A percentile compares a stretch with the other conserved stretches of the same genome.
Evolutionary conservation across 2,113 vertebrate genomes (phyloP).

Genomic region (Pseudorhombus dupliciocellatus): DNA sequence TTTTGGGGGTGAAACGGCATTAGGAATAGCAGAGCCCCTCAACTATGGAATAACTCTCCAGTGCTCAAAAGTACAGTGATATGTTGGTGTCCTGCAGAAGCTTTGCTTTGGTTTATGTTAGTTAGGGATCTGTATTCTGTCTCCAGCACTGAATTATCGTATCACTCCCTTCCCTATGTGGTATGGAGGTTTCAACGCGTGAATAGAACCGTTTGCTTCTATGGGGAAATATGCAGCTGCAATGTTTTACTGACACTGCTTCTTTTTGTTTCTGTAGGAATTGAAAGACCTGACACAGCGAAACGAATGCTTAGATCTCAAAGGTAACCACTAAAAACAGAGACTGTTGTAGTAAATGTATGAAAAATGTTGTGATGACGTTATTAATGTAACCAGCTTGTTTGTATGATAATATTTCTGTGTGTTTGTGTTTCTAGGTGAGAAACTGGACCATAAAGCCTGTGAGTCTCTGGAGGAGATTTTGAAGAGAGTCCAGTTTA

Average conservation of each 20-base stretch:
- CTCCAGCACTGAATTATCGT: not conserved
- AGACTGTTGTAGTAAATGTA: not conserved
- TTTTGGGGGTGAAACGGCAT: not conserved
- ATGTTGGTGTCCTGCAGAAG: not conserved
- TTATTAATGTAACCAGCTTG: not conserved
- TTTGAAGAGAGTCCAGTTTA: conserved; percentile 95
- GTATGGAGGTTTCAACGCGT: conserved; percentile 30
- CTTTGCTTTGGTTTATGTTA: conserved; percentile 9
- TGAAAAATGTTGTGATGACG: too few relatives aligned
- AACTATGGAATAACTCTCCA: not conserved
- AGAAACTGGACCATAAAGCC: conserved; percentile 92
- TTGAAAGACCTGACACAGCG: conserved; percentile 88
- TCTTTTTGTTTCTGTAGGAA: conserved; percentile 79
- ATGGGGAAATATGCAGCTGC: not conserved
- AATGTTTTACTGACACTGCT: conserved; percentile 2
- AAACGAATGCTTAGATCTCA: conserved; percentile 91
- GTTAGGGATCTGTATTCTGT: conserved; percentile 11
- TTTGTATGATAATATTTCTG: not conserved
- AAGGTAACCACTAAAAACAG: conserved; percentile 78
- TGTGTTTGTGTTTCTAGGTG: conserved; percentile 77
- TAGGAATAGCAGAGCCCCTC: not conserved
- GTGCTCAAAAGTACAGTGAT: not conserved
- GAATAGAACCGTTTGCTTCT: conserved; percentile 25
- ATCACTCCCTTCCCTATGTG: not conserved
- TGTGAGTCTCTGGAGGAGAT: conserved; percentile 95